Evolutionary conservation across 92 coral and sea anemone species (phyloP).

Genomic region (Nematostella vectensis): DNA sequence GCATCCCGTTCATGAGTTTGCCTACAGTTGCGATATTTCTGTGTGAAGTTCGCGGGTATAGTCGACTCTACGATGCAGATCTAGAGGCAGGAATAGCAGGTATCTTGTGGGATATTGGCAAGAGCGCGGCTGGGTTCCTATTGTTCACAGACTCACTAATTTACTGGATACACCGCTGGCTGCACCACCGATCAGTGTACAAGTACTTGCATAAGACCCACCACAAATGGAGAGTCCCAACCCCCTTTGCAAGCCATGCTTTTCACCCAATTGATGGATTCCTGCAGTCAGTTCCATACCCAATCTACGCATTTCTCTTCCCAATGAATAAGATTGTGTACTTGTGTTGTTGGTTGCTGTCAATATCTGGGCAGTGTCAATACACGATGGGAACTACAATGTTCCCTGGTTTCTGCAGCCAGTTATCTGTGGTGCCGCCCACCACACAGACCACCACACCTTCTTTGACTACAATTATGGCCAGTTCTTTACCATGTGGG

Average conservation of each 20-base stretch:
- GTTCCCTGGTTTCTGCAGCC: slow-evolving; percentile 68
- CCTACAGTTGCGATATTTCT: slow-evolving; percentile 75
- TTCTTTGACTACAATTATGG: slow-evolving; percentile 83
- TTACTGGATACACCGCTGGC: slow-evolving; percentile 93
- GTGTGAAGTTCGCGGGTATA: slow-evolving; percentile 77
- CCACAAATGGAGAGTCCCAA: slow-evolving; percentile 90
- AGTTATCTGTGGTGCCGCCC: slow-evolving; percentile 86
- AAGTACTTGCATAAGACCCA: slow-evolving; percentile 80
- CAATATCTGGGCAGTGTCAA: slow-evolving; percentile 93
- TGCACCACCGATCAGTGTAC: slow-evolving; percentile 83
- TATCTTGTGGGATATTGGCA: slow-evolving; percentile 33
- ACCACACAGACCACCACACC: slow-evolving; percentile 91
- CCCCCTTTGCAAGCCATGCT: slow-evolving; percentile 98
- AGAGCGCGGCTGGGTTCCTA: slow-evolving; percentile 49
- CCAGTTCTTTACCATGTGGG: slow-evolving; percentile 96
- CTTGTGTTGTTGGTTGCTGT: slow-evolving; percentile 60
- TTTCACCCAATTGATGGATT: slow-evolving; percentile 94
- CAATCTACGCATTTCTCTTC: slow-evolving; percentile 76
- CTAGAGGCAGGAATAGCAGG: slow-evolving; percentile 20
- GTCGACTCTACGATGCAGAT: slow-evolving; percentile 46
- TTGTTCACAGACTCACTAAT: slow-evolving; percentile 78
- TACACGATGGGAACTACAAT: slow-evolving; percentile 89
- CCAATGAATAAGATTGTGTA: slow-evolving; percentile 75
- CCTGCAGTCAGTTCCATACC: slow-evolving; percentile 85
- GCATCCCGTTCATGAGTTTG: slow-evolving; percentile 71